phyloP scores from a whole-genome alignment of 2,113 vertebrate genomes.

The Tichodroma muraria region DNA sequence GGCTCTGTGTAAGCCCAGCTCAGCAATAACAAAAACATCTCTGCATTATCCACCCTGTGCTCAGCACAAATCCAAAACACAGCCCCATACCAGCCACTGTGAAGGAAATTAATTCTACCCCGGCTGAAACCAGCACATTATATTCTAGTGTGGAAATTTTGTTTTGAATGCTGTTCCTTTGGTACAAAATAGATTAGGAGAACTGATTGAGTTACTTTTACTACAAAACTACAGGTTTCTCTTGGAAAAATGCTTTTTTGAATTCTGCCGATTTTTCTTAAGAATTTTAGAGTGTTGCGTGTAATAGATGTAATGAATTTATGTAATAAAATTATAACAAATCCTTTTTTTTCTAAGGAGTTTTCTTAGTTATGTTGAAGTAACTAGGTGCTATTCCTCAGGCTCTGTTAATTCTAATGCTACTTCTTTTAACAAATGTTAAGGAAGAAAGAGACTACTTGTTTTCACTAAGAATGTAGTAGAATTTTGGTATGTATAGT shows the following conservation, averaged over 20 bases:
- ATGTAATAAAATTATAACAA: neutral
- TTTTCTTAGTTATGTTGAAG: neutral
- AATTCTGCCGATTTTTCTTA: neutral
- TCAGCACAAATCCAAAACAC: neutral
- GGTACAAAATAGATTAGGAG: neutral
- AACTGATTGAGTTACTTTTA: neutral
- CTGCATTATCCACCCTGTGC: too few relatives aligned
- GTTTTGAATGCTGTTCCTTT: neutral
- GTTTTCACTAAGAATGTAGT: neutral
- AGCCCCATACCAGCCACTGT: too few relatives aligned
- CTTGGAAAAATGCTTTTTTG: neutral
- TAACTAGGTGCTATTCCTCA: neutral
- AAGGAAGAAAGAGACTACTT: neutral
- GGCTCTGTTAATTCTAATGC: neutral
- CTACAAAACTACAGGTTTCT: neutral
- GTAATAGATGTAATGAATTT: neutral
- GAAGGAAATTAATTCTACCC: neutral
- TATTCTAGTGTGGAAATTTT: neutral
- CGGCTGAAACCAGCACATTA: neutral
- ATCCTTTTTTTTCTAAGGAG: fast-evolving
- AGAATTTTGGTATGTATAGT: neutral
- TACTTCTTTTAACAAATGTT: neutral
- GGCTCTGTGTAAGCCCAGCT: neutral
- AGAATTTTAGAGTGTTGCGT: neutral
- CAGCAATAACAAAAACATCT: neutral